Conservation (phyloP, 2,113 vertebrate genomes). For the Clarias gariepinus region DNA sequence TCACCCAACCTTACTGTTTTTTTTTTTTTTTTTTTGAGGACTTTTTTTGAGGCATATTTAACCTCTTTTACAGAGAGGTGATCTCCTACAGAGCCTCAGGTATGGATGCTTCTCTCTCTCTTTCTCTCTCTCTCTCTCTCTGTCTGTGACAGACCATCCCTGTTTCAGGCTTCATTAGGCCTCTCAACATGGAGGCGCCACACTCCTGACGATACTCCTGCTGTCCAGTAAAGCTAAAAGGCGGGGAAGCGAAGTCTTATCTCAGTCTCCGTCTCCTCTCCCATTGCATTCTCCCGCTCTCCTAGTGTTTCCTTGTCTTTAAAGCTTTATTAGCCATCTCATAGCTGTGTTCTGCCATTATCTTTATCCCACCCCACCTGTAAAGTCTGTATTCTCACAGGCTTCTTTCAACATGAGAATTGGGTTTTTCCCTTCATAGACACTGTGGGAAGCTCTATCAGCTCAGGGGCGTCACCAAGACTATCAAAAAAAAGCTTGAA, state of each 20-base stretch:
- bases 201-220: background rate
- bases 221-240: slow-evolving; percentile 34
- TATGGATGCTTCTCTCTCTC: background rate
- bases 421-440: slow-evolving; percentile 4
- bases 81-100: background rate
- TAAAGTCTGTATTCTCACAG: slow-evolving; percentile 30
- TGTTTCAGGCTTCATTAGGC: slow-evolving; percentile 19
- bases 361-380: slow-evolving; percentile 22
- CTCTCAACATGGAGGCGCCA: slow-evolving; percentile 12
- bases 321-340: slow-evolving; percentile 30
- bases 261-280: slow-evolving; percentile 37
- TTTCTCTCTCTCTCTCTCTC: background rate
- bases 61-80: slow-evolving; percentile 19
- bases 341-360: slow-evolving; percentile 34
- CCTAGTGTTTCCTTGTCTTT: slow-evolving; percentile 32
- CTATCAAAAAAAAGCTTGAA: slow-evolving; percentile 4
- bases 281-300: slow-evolving; percentile 22
- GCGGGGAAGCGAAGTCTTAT: slow-evolving; percentile 7
- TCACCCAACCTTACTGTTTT: background rate
- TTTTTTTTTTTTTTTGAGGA: background rate
- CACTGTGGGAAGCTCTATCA: slow-evolving; percentile 3
- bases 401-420: slow-evolving; percentile 25
- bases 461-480: background rate
- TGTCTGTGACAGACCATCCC: background rate
- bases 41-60: background rate